Evolutionary conservation across 2,797 vertebrate species (phyloP), one percentile per base, ranked within the genome.

Genomic region (Margarornis squamiger): DNA sequence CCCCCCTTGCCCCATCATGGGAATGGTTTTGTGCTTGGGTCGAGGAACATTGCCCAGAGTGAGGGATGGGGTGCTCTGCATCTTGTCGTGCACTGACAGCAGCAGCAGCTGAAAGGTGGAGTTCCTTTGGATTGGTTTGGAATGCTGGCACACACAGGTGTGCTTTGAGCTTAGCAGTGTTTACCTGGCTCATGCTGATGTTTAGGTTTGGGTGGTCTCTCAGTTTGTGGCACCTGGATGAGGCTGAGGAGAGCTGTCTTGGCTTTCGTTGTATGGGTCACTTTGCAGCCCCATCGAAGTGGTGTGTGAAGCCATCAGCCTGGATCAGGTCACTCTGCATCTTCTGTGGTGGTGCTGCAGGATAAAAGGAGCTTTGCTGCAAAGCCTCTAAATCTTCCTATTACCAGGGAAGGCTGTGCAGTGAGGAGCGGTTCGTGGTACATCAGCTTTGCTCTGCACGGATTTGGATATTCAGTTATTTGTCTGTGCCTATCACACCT

Each of bases 311-410:
- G 71, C 78, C 16, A 1, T 38, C 72, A 72, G 82, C 11, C 79
- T 17, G 59, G 49, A 12, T 27, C 45, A 86, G 93, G 96, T 96
- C 92, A 54, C 95, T 84, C 38, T 66, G 90, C 30, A 38, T 88
- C 97, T 80, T 95, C 95, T 76, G 73, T 1, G 29, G 63, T 80
- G 88, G 77, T 39, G 94, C 81, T 95, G 93, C 89, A 74, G 93
- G 91, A 95, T 96, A 57, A 96, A 97, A 97, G 94, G 87, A 95
- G 88, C 94, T 97, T 97, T 97, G 93, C 97, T 97, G 90, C 93
- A 90, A 52, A 58, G 94, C 95, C 94, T 93, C 96, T 95, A 94
- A 87, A 92, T 95, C 94, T 96, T 90, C 95, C 96, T 75, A 41
- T 97, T 97, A 77, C 91, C 92, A 90, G 67, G 80, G 94, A 88